Evolutionary conservation across 2,888 invertebrate genomes (phyloP), one percentile per base, ranked within the genome.

Genomic region (Cloeon dipterum): DNA sequence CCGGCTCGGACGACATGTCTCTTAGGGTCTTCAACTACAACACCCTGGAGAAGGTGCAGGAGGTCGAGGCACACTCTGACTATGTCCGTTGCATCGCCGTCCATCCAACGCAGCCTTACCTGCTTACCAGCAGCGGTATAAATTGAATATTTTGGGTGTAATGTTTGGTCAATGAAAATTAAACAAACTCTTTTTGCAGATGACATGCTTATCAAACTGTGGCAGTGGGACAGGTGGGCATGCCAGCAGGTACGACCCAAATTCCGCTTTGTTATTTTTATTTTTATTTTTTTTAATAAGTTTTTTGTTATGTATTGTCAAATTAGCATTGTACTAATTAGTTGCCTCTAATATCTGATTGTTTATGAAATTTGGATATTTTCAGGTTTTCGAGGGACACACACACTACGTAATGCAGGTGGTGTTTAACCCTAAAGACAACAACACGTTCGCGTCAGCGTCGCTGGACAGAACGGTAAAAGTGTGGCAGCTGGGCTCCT

Each of bases 221-320:
- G 98, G 98, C 98, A 99, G 57, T 98, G 98, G 98, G 98, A 98
- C 38, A 93, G 94, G 54, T 99, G 96, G 96, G 70, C 81, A 1
- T 89, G 93, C 49, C 94, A 96, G 53, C 94, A 98, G 55, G n/a
- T n/a, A n/a, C n/a, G n/a, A n/a, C n/a, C n/a, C n/a, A n/a, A n/a
- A n/a, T n/a, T n/a, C n/a, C n/a, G n/a, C n/a, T n/a, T n/a, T n/a
- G n/a, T n/a, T n/a, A n/a, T n/a, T n/a, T n/a, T n/a, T n/a, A n/a
- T n/a, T n/a, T n/a, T n/a, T n/a, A n/a, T n/a, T n/a, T n/a, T n/a
- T n/a, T n/a, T n/a, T n/a, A n/a, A n/a, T n/a, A n/a, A n/a, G n/a
- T n/a, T n/a, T n/a, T n/a, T n/a, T n/a, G n/a, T n/a, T n/a, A n/a
- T n/a, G n/a, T n/a, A n/a, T n/a, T n/a, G n/a, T n/a, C n/a, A n/a